A percentile compares a stretch with the other conserved stretches of the same genome.
phyloP scores from a whole-genome alignment of 1,140 invertebrate species.

The Protaetia brevitarsis region DNA sequence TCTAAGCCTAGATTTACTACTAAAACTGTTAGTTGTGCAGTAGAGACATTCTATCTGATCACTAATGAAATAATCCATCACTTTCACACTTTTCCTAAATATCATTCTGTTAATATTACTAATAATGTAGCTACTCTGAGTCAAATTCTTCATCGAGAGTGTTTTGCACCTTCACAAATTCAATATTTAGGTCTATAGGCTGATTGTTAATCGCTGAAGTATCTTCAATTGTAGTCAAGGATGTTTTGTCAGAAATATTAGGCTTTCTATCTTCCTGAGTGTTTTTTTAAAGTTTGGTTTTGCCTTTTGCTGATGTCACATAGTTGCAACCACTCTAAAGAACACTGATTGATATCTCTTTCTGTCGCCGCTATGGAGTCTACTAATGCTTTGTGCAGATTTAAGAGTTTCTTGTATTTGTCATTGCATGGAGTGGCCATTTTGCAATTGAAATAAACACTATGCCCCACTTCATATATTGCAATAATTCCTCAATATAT shows the following conservation, averaged over 20 bases:
- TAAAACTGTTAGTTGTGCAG: too few species aligned
- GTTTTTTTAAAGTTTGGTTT: background rate
- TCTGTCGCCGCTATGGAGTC: background rate
- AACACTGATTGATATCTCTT: background rate
- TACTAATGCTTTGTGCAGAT: background rate
- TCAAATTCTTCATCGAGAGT: constrained; percentile 13
- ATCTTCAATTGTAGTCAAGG: background rate
- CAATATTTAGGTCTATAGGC: constrained; percentile 4
- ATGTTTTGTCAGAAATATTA: background rate
- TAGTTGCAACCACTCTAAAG: constrained; percentile 18
- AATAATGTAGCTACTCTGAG: background rate
- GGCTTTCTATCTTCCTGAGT: background rate
- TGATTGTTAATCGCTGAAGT: background rate
- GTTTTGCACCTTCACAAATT: background rate
- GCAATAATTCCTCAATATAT: too few species aligned
- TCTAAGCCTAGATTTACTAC: too few species aligned
- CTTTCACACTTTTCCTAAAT: background rate
- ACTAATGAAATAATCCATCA: background rate
- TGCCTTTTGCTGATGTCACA: constrained; percentile 1
- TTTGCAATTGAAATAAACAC: too few species aligned
- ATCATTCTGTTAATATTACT: background rate
- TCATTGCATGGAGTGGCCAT: background rate
- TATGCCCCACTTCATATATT: too few species aligned
- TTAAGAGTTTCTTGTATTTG: background rate
- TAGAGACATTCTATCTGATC: too few species aligned